Evolutionary conservation across 1,140 invertebrate species (phyloP).

Genomic region (Leptonema lineaticorne): DNA sequence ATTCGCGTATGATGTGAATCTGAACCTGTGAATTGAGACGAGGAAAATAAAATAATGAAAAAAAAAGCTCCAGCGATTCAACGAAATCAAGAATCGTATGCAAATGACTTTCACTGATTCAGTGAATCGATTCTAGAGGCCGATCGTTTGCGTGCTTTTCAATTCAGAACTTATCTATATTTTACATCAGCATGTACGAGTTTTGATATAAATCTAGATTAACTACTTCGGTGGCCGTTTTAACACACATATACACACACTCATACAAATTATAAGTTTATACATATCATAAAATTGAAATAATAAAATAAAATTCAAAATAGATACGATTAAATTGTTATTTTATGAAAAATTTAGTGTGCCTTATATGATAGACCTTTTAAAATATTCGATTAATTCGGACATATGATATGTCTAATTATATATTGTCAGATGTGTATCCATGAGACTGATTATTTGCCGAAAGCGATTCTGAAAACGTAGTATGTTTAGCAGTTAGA

Average conservation of each 20-base stretch:
- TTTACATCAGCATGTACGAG: not conserved
- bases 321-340: too few relatives aligned
- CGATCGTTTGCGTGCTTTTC: constrained; percentile 2
- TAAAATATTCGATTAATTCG: too few relatives aligned
- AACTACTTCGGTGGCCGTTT: not conserved
- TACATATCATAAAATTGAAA: not conserved
- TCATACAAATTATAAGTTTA: not conserved
- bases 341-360: too few relatives aligned
- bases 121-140: not conserved
- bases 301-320: not conserved
- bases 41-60: too few relatives aligned
- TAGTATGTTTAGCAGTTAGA: too few relatives aligned
- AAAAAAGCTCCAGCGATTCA: not conserved
- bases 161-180: constrained; percentile 10
- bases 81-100: not conserved
- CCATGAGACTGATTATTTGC: too few relatives aligned
- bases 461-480: too few relatives aligned
- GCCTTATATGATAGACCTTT: too few relatives aligned
- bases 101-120: constrained; percentile 22
- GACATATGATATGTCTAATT: not conserved
- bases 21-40: too few relatives aligned
- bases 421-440: not conserved
- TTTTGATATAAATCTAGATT: constrained; percentile 13
- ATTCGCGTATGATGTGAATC: too few relatives aligned
- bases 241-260: not conserved